Percentiles rank a stretch among this genome's conserved stretches.
Evolutionary conservation across 2,797 vertebrate genomes (phyloP).

Genomic region (Prunella strophiata): DNA sequence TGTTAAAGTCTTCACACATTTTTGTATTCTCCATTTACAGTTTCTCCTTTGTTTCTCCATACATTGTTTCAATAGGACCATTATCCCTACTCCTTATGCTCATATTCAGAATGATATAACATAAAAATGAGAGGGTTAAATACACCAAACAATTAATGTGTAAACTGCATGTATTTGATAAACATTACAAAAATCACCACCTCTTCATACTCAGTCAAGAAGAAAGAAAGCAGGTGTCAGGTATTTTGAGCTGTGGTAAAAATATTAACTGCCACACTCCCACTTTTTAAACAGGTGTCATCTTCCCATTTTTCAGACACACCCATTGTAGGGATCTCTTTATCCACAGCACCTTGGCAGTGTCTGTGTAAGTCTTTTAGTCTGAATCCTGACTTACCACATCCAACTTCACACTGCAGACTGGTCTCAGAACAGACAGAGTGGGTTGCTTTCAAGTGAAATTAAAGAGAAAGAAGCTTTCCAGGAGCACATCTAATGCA

Average conservation of each 20-base stretch:
- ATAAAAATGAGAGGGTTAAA: background rate
- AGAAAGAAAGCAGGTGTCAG: background rate
- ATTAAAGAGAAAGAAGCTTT: background rate
- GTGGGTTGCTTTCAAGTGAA: background rate
- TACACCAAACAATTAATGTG: background rate
- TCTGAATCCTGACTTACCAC: background rate
- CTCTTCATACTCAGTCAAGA: background rate
- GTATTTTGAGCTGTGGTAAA: background rate
- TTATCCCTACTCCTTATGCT: background rate
- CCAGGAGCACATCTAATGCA: background rate
- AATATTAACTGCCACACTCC: background rate
- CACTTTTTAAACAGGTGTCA: background rate
- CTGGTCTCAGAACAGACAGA: background rate
- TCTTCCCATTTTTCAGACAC: background rate
- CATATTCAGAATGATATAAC: background rate
- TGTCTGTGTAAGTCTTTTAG: background rate
- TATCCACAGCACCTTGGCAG: background rate
- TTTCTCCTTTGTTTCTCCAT: background rate
- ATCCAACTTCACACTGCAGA: background rate
- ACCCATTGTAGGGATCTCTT: background rate
- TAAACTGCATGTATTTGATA: background rate
- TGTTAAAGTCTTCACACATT: background rate
- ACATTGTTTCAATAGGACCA: background rate
- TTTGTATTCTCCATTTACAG: background rate
- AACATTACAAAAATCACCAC: background rate